Evolutionary conservation across 2,113 vertebrate species (phyloP).

Genomic region (Malurus cyaneus): DNA sequence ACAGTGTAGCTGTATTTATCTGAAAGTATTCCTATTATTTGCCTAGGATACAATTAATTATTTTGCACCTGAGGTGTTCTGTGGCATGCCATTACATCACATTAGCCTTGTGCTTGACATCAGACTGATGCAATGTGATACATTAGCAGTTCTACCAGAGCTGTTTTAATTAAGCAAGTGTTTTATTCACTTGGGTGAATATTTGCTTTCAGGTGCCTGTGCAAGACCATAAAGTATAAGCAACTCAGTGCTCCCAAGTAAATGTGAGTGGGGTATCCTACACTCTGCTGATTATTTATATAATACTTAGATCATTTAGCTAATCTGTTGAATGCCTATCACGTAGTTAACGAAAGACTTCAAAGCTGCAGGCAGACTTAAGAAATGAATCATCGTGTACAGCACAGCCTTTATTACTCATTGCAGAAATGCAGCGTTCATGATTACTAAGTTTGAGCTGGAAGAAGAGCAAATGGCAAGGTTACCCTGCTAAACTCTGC

Average conservation of each 20-base stretch:
- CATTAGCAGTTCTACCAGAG: neutral
- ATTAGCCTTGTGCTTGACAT: neutral
- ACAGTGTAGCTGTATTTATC: neutral
- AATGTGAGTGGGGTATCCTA: neutral
- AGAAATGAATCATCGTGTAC: neutral
- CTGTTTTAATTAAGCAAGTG: neutral
- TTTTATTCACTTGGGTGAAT: neutral
- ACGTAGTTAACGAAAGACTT: constrained; percentile 10
- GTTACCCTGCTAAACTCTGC: neutral
- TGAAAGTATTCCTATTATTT: neutral
- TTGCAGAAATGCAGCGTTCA: neutral
- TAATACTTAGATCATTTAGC: constrained; percentile 13
- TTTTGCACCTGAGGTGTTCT: neutral
- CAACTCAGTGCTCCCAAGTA: neutral
- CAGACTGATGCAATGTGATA: neutral
- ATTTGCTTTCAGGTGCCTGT: neutral
- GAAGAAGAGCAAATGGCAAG: neutral
- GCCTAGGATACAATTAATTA: neutral
- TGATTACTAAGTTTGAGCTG: neutral
- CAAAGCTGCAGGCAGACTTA: neutral
- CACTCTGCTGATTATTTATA: constrained; percentile 14
- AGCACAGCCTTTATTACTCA: neutral
- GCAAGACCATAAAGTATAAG: neutral
- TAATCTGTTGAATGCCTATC: constrained; percentile 8
- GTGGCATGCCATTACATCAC: neutral